Conservation (phyloP, 2,797 vertebrate species). For the Amphiprion clarkii region DNA sequence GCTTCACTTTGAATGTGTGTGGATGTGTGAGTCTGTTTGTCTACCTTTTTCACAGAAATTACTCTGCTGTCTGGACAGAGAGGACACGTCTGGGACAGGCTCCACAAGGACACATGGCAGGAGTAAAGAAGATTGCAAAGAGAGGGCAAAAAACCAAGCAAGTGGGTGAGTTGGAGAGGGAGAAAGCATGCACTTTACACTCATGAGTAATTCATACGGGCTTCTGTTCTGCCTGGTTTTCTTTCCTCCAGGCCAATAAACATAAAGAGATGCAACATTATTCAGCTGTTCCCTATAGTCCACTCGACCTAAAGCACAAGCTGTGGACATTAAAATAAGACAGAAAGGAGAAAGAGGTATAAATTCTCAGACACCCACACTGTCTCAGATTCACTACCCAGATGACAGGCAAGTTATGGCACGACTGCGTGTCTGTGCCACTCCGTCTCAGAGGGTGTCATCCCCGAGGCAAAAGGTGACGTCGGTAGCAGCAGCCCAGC, state of each 20-base stretch:
- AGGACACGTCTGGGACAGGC: conserved; percentile 53
- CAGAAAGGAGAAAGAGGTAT: conserved; percentile 7
- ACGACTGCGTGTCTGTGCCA: conserved; percentile 21
- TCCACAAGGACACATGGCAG: conserved; percentile 57
- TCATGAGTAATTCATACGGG: conserved; percentile 76
- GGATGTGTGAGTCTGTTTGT: conserved; percentile 46
- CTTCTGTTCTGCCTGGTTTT: conserved; percentile 63
- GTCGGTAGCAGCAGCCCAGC: conserved; percentile 49
- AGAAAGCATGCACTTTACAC: conserved; percentile 65
- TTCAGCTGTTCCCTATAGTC: conserved; percentile 42
- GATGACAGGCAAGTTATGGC: conserved; percentile 47
- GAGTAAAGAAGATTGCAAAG: conserved; percentile 30
- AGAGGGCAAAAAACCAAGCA: conserved; percentile 8
- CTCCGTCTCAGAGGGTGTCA: conserved; percentile 43
- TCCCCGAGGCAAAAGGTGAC: conserved; percentile 68
- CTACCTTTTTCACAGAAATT: conserved; percentile 38
- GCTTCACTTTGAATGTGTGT: conserved; percentile 32
- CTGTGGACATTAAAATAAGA: conserved; percentile 29
- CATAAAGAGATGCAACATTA: conserved; percentile 69
- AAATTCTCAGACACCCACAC: conserved; percentile 32
- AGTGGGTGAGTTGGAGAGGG: conserved; percentile 25
- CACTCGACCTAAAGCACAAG: conserved; percentile 21
- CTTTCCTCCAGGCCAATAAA: conserved; percentile 65
- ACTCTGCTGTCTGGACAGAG: conserved; percentile 50
- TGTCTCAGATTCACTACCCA: conserved; percentile 35